Evolutionary conservation across 2,113 vertebrate species (phyloP).

Genomic region (Pongo abelii): DNA sequence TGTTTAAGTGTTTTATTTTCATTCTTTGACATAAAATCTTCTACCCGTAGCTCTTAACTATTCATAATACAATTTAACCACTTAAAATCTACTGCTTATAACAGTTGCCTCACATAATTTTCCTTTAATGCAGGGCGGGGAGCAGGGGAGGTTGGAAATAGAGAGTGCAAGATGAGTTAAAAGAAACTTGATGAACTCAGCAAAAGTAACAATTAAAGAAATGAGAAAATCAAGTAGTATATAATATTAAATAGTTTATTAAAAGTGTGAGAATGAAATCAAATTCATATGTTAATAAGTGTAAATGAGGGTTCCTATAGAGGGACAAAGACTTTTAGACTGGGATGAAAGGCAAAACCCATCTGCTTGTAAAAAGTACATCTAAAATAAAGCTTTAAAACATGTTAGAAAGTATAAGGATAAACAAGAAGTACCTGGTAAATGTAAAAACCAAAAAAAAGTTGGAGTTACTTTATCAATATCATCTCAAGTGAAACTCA

Average conservation of each 20-base stretch:
- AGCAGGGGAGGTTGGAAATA: background rate
- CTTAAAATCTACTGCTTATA: background rate
- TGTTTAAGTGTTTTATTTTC: conserved; percentile 28
- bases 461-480: background rate
- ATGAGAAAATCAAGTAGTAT: background rate
- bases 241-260: background rate
- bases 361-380: background rate
- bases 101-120: background rate
- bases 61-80: background rate
- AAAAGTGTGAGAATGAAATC: background rate
- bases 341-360: background rate
- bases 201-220: background rate
- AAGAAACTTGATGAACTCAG: background rate
- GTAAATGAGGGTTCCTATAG: background rate
- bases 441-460: background rate
- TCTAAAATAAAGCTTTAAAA: background rate
- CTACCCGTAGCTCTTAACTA: background rate
- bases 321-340: background rate
- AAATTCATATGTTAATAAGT: background rate
- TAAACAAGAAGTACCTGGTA: background rate
- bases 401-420: background rate
- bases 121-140: background rate
- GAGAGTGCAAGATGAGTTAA: background rate
- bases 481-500: background rate
- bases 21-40: background rate